Conservation (phyloP, 2,797 vertebrate genomes). For the Vespertilio murinus region DNA sequence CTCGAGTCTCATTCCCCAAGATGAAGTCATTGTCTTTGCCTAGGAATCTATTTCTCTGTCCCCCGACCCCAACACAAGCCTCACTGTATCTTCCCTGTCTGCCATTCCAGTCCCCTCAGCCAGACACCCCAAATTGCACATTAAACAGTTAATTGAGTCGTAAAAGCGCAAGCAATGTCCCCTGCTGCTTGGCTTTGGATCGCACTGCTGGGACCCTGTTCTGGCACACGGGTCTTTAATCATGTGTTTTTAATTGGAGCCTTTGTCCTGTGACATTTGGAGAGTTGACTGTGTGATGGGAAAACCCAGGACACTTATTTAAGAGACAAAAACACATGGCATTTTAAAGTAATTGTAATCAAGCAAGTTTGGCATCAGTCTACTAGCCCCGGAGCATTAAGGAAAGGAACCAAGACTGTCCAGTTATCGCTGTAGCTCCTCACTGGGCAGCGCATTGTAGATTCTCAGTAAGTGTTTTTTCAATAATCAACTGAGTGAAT, state of each 20-base stretch:
- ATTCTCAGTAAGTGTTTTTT: not conserved
- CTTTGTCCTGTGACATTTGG: constrained; percentile 35
- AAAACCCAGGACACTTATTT: not conserved
- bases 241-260: constrained; percentile 19
- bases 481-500: not conserved
- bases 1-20: not conserved
- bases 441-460: not conserved
- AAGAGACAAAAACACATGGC: not conserved
- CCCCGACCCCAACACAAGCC: not conserved
- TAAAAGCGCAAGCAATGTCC: not conserved
- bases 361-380: not conserved
- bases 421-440: not conserved
- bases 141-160: not conserved
- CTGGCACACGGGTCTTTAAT: not conserved
- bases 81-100: not conserved
- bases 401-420: not conserved
- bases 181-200: not conserved
- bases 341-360: constrained; percentile 6
- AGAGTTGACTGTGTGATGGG: not conserved
- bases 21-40: not conserved
- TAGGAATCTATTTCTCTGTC: not conserved
- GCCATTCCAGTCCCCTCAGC: not conserved
- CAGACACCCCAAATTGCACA: not conserved
- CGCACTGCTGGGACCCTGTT: not conserved
- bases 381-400: not conserved